These are phyloP conservation scores for Vireo griseus DNA, from an alignment of 2,797 vertebrate genomes.

Conservation along the genomic window DNA sequence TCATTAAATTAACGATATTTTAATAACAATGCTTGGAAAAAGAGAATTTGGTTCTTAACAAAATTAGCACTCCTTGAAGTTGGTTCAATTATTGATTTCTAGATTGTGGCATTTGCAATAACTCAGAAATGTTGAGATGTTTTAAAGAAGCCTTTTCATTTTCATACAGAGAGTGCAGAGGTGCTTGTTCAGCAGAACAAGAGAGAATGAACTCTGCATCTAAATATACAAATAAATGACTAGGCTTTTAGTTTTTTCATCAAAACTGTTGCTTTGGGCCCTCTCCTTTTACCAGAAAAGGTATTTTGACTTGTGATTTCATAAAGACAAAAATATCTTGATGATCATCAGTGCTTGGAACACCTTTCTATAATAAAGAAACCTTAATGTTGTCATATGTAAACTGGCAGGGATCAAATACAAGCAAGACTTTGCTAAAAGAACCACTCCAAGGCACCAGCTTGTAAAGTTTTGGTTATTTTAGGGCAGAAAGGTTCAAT, in stretches of 20 bases:
- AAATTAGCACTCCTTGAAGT: background rate
- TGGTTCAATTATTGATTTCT: constrained; percentile 43
- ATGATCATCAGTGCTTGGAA: background rate
- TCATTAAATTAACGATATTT: background rate
- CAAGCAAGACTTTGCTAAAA: background rate
- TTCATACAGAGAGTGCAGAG: constrained; percentile 14
- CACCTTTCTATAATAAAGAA: background rate
- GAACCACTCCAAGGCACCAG: background rate
- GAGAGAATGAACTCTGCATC: background rate
- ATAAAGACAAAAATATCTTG: background rate
- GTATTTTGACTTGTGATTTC: background rate
- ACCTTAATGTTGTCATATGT: background rate
- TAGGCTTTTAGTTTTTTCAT: background rate
- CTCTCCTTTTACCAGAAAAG: background rate
- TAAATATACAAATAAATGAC: background rate
- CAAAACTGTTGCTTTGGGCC: background rate
- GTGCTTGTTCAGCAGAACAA: constrained; percentile 20
- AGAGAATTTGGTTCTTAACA: background rate
- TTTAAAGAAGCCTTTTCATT: constrained; percentile 31
- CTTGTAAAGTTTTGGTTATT: background rate
- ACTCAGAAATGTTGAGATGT: background rate
- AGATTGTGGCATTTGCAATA: constrained; percentile 13
- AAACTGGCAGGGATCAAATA: background rate
- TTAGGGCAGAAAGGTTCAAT: background rate
- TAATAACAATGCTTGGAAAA: background rate